Conservation (phyloP, 2,113 vertebrate genomes). For the Vombatus ursinus region DNA sequence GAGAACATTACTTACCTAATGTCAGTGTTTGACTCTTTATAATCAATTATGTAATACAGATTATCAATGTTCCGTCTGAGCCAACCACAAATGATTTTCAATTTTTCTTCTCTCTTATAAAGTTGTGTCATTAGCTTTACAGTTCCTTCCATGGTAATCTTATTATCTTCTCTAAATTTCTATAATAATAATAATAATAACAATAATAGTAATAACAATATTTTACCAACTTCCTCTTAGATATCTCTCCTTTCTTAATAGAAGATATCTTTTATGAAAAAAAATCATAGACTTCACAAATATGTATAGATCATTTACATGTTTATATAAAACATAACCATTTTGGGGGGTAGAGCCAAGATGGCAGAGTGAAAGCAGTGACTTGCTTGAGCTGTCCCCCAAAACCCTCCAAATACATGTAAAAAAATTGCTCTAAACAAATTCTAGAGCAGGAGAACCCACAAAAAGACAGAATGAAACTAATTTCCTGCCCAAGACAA, state of each 20-base stretch:
- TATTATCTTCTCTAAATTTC: constrained; percentile 66
- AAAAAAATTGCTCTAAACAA: too few relatives aligned
- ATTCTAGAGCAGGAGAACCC: too few relatives aligned
- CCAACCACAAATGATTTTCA: constrained; percentile 65
- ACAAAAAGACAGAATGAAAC: too few relatives aligned
- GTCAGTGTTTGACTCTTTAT: constrained; percentile 11
- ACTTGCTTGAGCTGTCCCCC: too few relatives aligned
- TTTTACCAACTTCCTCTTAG: neutral
- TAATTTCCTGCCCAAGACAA: too few relatives aligned
- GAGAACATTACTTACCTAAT: neutral
- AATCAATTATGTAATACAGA: constrained; percentile 63
- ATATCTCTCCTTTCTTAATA: neutral
- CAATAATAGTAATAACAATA: neutral
- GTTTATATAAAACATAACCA: neutral
- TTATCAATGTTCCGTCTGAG: constrained; percentile 68
- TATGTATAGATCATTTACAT: neutral
- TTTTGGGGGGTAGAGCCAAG: neutral
- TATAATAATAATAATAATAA: neutral
- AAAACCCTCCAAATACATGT: too few relatives aligned
- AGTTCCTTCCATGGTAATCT: constrained; percentile 68
- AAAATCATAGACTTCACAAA: neutral
- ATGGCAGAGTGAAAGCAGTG: too few relatives aligned
- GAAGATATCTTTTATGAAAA: neutral
- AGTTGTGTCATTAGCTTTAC: constrained; percentile 65
- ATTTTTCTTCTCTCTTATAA: constrained; percentile 63